These are phyloP conservation scores for Troglohyphantes excavatus DNA, from an alignment of 2,888 invertebrate species.

Conservation along the genomic window DNA sequence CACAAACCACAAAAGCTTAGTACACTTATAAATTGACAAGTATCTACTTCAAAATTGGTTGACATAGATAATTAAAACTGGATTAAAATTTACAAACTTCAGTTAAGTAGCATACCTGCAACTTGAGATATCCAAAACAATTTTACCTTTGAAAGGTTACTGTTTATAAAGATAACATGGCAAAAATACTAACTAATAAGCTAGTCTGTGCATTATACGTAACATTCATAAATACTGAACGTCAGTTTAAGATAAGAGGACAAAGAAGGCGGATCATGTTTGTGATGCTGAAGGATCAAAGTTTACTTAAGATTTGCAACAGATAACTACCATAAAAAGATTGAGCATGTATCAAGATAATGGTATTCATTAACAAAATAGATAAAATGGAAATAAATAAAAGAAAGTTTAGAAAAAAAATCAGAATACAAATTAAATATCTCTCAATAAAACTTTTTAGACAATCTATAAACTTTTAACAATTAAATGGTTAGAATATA, in stretches of 20 bases:
- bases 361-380: not conserved
- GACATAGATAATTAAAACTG: too few relatives aligned
- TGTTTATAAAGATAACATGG: not conserved
- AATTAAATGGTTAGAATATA: not conserved
- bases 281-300: slow-evolving; percentile 68
- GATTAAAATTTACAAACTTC: not conserved
- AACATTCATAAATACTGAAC: slow-evolving; percentile 40
- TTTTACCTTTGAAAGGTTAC: slow-evolving; percentile 8
- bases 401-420: not conserved
- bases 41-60: too few relatives aligned
- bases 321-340: slow-evolving; percentile 46
- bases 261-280: slow-evolving; percentile 65
- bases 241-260: slow-evolving; percentile 62
- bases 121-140: not conserved
- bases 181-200: not conserved
- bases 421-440: not conserved
- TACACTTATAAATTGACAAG: too few relatives aligned
- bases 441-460: not conserved
- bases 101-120: not conserved
- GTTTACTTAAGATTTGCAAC: slow-evolving; percentile 70
- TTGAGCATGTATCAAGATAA: slow-evolving; percentile 30
- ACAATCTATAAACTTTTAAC: not conserved
- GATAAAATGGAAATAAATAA: not conserved
- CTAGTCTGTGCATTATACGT: slow-evolving; percentile 4
- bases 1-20: too few relatives aligned